phyloP scores from a whole-genome alignment of 1,140 invertebrate genomes.

The Drosophila athabasca region DNA sequence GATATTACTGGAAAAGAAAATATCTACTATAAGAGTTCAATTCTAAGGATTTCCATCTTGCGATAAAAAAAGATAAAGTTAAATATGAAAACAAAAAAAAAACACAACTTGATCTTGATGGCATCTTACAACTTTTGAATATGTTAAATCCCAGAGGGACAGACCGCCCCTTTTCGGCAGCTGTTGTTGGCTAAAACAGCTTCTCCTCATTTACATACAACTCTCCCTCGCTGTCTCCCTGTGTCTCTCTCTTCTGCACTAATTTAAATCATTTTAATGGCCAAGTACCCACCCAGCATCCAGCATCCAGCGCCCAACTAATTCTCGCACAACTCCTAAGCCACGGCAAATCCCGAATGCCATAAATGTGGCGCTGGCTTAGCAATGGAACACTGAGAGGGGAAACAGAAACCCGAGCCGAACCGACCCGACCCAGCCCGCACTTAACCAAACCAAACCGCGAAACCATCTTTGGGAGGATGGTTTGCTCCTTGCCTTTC shows the following conservation, averaged over 20 bases:
- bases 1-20: no score
- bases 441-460: conserved; percentile 1
- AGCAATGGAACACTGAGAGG: conserved; percentile 2
- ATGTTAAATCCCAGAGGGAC: not conserved
- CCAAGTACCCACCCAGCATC: conserved; percentile 18
- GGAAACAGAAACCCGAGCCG: not conserved
- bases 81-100: no score
- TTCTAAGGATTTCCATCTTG: no score
- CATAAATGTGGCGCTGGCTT: conserved; percentile 68
- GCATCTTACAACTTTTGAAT: no score
- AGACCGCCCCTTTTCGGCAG: conserved; percentile 9
- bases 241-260: conserved; percentile 14
- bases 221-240: not conserved
- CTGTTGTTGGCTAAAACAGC: conserved; percentile 18
- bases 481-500: not conserved
- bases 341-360: conserved; percentile 65
- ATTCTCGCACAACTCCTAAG: conserved; percentile 61
- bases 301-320: conserved; percentile 40
- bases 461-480: not conserved
- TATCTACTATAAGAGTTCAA: no score
- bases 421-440: no score
- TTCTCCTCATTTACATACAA: conserved; percentile 33
- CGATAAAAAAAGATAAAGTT: no score
- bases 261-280: conserved; percentile 79
- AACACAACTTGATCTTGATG: no score